phyloP scores from a whole-genome alignment of 2,113 vertebrate species.

The Boulengerochromis microlepis region DNA sequence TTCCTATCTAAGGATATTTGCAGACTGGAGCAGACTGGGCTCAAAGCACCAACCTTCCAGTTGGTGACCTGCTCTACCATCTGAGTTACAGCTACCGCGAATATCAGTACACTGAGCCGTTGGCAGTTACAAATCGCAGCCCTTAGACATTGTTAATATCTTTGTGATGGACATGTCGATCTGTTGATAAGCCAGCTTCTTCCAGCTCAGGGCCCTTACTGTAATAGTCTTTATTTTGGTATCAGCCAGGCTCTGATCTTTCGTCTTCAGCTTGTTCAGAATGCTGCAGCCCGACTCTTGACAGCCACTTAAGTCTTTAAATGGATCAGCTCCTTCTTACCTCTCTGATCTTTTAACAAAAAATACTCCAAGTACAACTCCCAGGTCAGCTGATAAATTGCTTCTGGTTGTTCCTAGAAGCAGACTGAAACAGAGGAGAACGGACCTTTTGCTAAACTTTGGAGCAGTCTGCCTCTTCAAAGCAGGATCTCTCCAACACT shows the following conservation, averaged over 20 bases:
- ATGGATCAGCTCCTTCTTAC: not conserved
- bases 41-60: not conserved
- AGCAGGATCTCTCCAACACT: not conserved
- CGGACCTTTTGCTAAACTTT: not conserved
- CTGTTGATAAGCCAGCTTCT: not conserved
- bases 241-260: not conserved
- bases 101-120: rapidly evolving
- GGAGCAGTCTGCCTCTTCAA: not conserved
- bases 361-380: not conserved
- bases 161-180: not conserved
- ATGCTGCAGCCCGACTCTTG: not conserved
- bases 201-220: not conserved
- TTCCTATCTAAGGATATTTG: not conserved
- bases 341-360: not conserved
- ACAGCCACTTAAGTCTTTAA: rapidly evolving
- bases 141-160: not conserved
- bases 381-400: not conserved
- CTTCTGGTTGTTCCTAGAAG: not conserved
- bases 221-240: not conserved
- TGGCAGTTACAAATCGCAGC: not conserved
- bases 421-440: not conserved
- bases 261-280: rapidly evolving
- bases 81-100: rapidly evolving
- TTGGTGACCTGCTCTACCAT: not conserved
- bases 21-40: not conserved